Percentiles rank a stretch among this genome's conserved stretches.
Evolutionary conservation across 1,140 invertebrate species (phyloP).

Genomic region (Drosophila sproati): DNA sequence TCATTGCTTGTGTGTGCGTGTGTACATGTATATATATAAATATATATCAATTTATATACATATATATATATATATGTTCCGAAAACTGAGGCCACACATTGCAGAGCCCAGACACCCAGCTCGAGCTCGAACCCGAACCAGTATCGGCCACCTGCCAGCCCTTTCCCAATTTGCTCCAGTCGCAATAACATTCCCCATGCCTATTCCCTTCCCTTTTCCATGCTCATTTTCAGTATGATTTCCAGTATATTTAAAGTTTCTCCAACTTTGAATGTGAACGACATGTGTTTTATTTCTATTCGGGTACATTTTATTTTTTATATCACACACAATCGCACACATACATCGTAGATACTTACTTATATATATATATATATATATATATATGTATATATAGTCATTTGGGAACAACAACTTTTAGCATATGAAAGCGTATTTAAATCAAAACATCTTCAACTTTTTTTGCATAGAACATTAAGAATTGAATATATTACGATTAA

Average conservation of each 20-base stretch:
- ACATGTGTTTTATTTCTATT: slow-evolving; percentile 36
- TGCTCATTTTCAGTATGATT: background rate
- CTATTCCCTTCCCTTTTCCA: background rate
- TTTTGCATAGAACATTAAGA: too few relatives aligned
- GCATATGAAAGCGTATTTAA: too few relatives aligned
- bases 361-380: background rate
- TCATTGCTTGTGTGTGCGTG: slow-evolving; percentile 16
- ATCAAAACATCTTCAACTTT: too few relatives aligned
- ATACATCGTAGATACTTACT: background rate
- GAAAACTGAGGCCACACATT: slow-evolving; percentile 59
- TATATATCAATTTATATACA: too few relatives aligned
- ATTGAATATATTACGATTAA: too few relatives aligned
- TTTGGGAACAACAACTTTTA: too few relatives aligned
- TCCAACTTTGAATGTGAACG: slow-evolving; percentile 22
- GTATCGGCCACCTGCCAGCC: background rate
- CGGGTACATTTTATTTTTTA: background rate
- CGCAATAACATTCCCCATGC: slow-evolving; percentile 2
- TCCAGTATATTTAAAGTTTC: slow-evolving; percentile 18
- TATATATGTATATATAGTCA: too few relatives aligned
- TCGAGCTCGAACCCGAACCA: background rate
- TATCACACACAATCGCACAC: background rate
- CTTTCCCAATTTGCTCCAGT: background rate
- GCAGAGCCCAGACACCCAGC: slow-evolving; percentile 9
- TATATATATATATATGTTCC: slow-evolving; percentile 39
- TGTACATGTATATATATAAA: slow-evolving; percentile 32